A percentile compares a stretch with the other conserved stretches of the same genome.
Evolutionary conservation across 2,113 vertebrate genomes (phyloP).

Genomic region (Perca flavescens): DNA sequence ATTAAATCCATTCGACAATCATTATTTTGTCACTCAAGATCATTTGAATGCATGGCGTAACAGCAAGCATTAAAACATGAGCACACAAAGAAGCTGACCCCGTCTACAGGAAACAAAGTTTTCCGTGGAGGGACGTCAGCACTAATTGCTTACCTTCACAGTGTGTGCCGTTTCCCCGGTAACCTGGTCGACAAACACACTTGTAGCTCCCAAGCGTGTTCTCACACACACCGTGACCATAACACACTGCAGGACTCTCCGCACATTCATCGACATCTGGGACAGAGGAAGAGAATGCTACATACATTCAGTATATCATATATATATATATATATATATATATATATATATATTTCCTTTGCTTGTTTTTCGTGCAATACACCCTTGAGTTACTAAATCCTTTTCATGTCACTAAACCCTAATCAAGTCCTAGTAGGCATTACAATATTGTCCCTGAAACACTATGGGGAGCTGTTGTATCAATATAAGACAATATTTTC

Average conservation of each 20-base stretch:
- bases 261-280: slow-evolving; percentile 87
- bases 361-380: slow-evolving; percentile 5
- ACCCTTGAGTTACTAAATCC: not conserved
- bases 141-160: slow-evolving; percentile 83
- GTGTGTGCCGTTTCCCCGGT: slow-evolving; percentile 87
- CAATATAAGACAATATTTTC: not conserved
- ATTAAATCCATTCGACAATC: slow-evolving; percentile 1
- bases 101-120: slow-evolving; percentile 43
- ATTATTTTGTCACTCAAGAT: slow-evolving; percentile 8
- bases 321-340: not conserved
- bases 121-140: slow-evolving; percentile 51
- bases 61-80: slow-evolving; percentile 48
- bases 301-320: not conserved
- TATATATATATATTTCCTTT: not conserved
- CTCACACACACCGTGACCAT: slow-evolving; percentile 81
- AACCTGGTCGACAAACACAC: slow-evolving; percentile 85
- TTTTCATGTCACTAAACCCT: slow-evolving; percentile 3
- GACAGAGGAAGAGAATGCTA: slow-evolving; percentile 10
- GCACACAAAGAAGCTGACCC: slow-evolving; percentile 52
- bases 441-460: not conserved
- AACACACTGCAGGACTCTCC: slow-evolving; percentile 74
- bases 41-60: slow-evolving; percentile 48
- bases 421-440: slow-evolving; percentile 3
- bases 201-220: slow-evolving; percentile 85
- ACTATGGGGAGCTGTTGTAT: not conserved